A percentile compares a stretch with the other conserved stretches of the same genome.
Evolutionary conservation across 2,888 invertebrate species (phyloP).

Genomic region (Periphyllus acericola): DNA sequence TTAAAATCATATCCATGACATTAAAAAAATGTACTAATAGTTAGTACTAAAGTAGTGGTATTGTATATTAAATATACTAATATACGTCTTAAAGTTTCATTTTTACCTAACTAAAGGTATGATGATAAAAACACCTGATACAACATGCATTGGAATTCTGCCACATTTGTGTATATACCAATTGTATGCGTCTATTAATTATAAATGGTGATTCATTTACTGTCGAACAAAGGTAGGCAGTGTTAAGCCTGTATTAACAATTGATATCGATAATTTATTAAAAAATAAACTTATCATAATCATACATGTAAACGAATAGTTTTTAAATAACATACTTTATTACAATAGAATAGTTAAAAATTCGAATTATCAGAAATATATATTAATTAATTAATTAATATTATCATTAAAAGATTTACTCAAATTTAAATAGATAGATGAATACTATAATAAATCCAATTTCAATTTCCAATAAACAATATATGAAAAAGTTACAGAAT

Average conservation of each 20-base stretch:
- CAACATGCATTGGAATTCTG: not conserved
- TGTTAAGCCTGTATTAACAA: not conserved
- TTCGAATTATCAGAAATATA: not conserved
- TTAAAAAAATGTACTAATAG: too few relatives aligned
- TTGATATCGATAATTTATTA: not conserved
- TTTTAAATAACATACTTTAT: not conserved
- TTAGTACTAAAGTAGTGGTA: too few relatives aligned
- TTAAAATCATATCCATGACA: not conserved
- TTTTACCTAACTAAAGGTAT: not conserved
- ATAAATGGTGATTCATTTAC: not conserved
- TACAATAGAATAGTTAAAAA: not conserved
- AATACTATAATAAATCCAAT: too few relatives aligned
- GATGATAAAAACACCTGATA: not conserved
- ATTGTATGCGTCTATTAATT: not conserved
- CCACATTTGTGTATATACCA: conserved; percentile 4
- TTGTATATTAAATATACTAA: too few relatives aligned
- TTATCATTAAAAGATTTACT: too few relatives aligned
- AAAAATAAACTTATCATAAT: not conserved
- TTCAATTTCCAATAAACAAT: too few relatives aligned
- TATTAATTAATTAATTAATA: not conserved
- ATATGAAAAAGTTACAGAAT: not conserved
- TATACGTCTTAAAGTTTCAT: not conserved
- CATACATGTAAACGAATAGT: not conserved
- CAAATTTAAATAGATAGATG: not conserved
- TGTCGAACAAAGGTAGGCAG: not conserved